Percentiles rank a stretch among this genome's conserved stretches.
These are phyloP conservation scores for Acanthoscelides obtectus DNA, from an alignment of 2,888 invertebrate species.

Conservation along the genomic window DNA sequence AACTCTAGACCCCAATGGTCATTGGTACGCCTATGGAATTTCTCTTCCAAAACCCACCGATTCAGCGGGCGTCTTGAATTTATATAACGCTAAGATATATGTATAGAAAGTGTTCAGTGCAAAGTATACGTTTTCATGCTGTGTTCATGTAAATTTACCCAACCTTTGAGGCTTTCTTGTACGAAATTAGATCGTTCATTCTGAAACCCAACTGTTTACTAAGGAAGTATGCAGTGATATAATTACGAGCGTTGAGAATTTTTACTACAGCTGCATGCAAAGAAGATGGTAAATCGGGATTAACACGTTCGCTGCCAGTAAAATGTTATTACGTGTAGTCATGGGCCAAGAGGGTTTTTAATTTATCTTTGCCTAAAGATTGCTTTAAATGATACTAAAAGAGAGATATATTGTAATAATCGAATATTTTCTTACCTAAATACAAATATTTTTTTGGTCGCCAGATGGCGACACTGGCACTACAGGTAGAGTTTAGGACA, in stretches of 20 bases:
- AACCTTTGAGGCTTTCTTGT: neutral
- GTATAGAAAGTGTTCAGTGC: neutral
- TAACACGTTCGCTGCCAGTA: too few relatives aligned
- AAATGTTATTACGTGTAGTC: too few relatives aligned
- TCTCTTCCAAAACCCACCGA: neutral
- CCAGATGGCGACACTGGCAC: too few relatives aligned
- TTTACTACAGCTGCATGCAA: too few relatives aligned
- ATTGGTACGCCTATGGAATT: neutral
- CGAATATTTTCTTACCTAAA: too few relatives aligned
- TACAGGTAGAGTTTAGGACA: too few relatives aligned
- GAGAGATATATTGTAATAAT: too few relatives aligned
- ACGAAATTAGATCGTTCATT: neutral
- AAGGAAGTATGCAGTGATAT: neutral
- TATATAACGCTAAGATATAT: neutral
- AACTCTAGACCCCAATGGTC: neutral
- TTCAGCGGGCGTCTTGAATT: neutral
- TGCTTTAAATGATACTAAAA: too few relatives aligned
- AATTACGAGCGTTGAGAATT: neutral
- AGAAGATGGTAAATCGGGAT: too few relatives aligned
- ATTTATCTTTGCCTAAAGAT: too few relatives aligned
- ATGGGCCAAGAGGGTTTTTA: too few relatives aligned
- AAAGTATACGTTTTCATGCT: neutral
- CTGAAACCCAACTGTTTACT: neutral
- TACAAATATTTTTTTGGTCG: too few relatives aligned
- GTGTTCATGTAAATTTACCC: neutral